Evolutionary conservation across 2,888 invertebrate species (phyloP), one percentile per base, ranked within the genome.

Genomic region (Balanococcus diminutus): DNA sequence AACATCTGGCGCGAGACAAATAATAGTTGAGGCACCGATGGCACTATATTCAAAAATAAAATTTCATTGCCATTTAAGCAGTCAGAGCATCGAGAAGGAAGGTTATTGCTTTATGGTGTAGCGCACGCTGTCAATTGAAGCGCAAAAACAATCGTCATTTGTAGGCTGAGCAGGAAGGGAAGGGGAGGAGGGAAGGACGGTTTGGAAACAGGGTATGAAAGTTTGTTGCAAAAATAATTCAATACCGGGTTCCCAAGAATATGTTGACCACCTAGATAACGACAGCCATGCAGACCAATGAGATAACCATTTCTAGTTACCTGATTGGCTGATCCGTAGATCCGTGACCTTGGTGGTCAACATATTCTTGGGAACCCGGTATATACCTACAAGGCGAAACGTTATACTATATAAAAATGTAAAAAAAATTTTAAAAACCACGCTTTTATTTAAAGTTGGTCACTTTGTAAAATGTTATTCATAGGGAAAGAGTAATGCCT

Each of bases 221-320:
- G 61, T 61, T 61, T 25, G 72, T 16, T 72, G 28, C 72, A 32
- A 72, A n/a, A 72, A 72, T 72, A 72, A 72, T 72, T 72, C 72
- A 72, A 72, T 72, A 72, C n/a, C n/a, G n/a, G n/a, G n/a, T n/a
- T n/a, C n/a, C n/a, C n/a, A n/a, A n/a, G n/a, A n/a, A n/a, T n/a
- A n/a, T n/a, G n/a, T n/a, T n/a, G n/a, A n/a, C n/a, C n/a, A n/a
- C n/a, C n/a, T n/a, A n/a, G n/a, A n/a, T n/a, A n/a, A n/a, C n/a
- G n/a, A n/a, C n/a, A n/a, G n/a, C n/a, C n/a, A n/a, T n/a, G n/a
- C n/a, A n/a, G n/a, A n/a, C n/a, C n/a, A n/a, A n/a, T n/a, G n/a
- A n/a, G n/a, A n/a, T n/a, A n/a, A n/a, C n/a, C n/a, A n/a, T n/a
- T n/a, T n/a, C n/a, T n/a, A n/a, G n/a, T n/a, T n/a, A n/a, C n/a